phyloP scores from a whole-genome alignment of 2,797 vertebrate genomes.

The Varecia variegata region DNA sequence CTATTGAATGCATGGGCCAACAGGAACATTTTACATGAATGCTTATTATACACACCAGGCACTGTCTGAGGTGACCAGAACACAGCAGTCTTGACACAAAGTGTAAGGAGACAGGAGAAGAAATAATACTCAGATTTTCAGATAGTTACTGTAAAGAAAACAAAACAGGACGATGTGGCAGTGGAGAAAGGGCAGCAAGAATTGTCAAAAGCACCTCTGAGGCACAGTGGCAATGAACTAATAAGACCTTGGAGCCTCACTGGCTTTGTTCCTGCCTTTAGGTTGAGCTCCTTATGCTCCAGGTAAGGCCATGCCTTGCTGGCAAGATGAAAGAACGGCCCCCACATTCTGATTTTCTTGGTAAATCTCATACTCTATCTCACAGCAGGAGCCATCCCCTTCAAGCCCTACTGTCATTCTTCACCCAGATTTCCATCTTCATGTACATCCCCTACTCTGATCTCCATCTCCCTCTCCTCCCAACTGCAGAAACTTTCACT shows the following conservation, averaged over 20 bases:
- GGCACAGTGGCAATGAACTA: not conserved
- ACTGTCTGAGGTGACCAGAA: not conserved
- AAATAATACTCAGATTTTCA: not conserved
- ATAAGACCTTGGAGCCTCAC: not conserved
- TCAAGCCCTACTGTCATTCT: not conserved
- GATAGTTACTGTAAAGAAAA: not conserved
- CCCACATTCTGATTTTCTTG: not conserved
- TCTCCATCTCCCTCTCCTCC: not conserved
- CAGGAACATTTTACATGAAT: not conserved
- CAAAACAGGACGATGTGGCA: not conserved
- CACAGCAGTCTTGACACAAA: not conserved
- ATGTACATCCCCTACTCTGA: not conserved
- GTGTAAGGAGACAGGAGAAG: no score
- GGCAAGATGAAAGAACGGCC: no score
- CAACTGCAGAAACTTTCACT: not conserved
- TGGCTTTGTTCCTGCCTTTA: not conserved
- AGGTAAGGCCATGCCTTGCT: not conserved
- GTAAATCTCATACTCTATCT: not conserved
- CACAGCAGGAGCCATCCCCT: not conserved
- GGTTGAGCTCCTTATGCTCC: not conserved
- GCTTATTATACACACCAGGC: not conserved
- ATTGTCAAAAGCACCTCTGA: not conserved
- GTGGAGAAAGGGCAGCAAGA: not conserved
- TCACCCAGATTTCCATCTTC: not conserved
- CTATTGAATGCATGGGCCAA: not conserved